Percentiles rank a stretch among this genome's conserved stretches.
Conservation (phyloP, 2,113 vertebrate species). For the Coregonus clupeaformis region DNA sequence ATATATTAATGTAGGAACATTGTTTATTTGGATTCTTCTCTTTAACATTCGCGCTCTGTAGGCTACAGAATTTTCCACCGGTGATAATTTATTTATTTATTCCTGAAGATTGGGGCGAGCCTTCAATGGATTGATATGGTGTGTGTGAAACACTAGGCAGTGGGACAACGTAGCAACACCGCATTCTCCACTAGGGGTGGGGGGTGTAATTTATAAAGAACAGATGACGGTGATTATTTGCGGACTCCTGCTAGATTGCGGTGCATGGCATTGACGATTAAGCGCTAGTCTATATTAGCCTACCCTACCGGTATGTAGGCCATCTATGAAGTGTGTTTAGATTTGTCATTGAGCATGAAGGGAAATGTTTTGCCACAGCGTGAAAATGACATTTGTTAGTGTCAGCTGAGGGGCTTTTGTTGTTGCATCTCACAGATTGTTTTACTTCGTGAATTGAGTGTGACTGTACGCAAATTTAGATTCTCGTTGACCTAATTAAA, state of each 20-base stretch:
- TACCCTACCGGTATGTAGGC: no score
- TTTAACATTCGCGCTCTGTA: neutral
- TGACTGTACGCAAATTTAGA: neutral
- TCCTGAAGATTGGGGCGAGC: neutral
- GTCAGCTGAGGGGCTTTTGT: neutral
- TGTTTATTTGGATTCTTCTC: neutral
- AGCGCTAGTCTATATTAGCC: no score
- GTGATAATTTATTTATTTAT: neutral
- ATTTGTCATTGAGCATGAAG: constrained; percentile 1
- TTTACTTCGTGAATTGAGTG: neutral
- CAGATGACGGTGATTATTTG: no score
- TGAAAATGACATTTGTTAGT: constrained; percentile 24
- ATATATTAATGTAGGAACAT: neutral
- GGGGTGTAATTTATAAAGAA: no score
- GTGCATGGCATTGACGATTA: no score
- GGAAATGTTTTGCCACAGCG: neutral
- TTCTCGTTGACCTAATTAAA: neutral
- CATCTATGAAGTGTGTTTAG: no score
- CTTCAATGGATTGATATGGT: neutral
- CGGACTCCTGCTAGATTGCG: no score
- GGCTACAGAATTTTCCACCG: neutral
- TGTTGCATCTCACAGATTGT: neutral
- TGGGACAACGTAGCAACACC: neutral
- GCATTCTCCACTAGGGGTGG: neutral
- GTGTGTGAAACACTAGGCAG: neutral